These are phyloP conservation scores for Sebastes diploproa DNA, from an alignment of 2,797 vertebrate genomes.

Conservation along the genomic window DNA sequence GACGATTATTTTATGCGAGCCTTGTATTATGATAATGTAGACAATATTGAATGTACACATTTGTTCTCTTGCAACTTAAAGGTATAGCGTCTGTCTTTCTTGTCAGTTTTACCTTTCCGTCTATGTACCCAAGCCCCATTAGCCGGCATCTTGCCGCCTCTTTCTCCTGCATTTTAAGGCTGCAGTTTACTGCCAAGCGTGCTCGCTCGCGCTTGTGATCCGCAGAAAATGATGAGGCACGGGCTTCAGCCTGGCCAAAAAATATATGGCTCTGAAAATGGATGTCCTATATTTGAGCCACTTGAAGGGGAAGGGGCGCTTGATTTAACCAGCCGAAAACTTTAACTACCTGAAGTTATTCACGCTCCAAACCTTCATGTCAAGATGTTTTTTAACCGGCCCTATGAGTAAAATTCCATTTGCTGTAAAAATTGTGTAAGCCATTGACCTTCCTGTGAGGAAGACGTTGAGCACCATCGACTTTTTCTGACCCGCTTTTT, in stretches of 20 bases:
- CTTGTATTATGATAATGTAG: neutral
- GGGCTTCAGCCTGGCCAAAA: constrained; percentile 23
- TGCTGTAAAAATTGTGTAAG: neutral
- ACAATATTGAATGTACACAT: neutral
- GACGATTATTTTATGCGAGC: neutral
- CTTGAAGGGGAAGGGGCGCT: neutral
- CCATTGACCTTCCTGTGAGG: neutral
- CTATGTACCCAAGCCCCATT: constrained; percentile 42
- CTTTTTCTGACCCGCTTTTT: constrained; percentile 14
- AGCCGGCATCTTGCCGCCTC: constrained; percentile 25
- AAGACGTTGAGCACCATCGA: constrained; percentile 23
- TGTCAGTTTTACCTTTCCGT: constrained; percentile 12
- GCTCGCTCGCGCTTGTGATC: constrained; percentile 52
- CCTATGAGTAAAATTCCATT: neutral
- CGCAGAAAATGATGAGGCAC: constrained; percentile 42
- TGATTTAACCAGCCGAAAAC: constrained; percentile 42
- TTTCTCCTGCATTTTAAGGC: constrained; percentile 35
- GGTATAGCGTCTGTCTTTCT: neutral
- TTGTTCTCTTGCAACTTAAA: constrained; percentile 5
- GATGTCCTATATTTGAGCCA: constrained; percentile 33
- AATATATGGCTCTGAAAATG: constrained; percentile 53
- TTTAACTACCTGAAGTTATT: constrained; percentile 24
- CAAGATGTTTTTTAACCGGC: neutral
- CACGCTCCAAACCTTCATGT: neutral
- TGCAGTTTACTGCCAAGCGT: constrained; percentile 45